Conservation (phyloP, 2,888 invertebrate species). For the Myopa testacea region DNA sequence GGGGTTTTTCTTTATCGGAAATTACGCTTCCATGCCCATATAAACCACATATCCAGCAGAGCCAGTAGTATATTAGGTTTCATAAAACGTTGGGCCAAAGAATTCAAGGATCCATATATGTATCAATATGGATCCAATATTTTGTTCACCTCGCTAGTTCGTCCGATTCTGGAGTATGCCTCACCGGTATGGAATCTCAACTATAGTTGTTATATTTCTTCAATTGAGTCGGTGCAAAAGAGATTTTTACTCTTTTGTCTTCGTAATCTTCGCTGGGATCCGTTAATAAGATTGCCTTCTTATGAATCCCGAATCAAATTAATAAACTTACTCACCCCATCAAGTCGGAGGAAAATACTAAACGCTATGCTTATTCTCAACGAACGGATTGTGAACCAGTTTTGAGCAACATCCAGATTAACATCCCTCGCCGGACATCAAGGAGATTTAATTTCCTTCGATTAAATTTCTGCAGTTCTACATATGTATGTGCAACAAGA, state of each 20-base stretch:
- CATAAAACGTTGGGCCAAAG: not conserved
- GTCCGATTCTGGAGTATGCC: not conserved
- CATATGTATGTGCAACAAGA: no score
- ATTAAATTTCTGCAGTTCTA: no score
- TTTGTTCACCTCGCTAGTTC: not conserved
- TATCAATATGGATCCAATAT: not conserved
- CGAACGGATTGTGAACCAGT: no score
- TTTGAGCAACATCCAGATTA: no score
- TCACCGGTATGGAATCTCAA: not conserved
- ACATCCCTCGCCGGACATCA: no score
- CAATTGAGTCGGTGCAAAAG: conserved; percentile 4
- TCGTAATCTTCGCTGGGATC: not conserved
- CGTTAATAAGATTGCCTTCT: conserved; percentile 30
- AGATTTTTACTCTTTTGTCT: not conserved
- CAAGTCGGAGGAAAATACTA: not conserved
- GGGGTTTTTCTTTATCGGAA: no score
- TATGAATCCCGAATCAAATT: not conserved
- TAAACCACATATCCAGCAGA: no score
- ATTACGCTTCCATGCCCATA: no score
- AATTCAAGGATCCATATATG: not conserved
- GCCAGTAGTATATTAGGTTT: no score
- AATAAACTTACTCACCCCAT: not conserved
- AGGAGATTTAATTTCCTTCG: no score
- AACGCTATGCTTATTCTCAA: not conserved
- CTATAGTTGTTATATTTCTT: not conserved